Evolutionary conservation across 2,888 invertebrate species (phyloP).

Genomic region (Cylindroiulus punctatus): DNA sequence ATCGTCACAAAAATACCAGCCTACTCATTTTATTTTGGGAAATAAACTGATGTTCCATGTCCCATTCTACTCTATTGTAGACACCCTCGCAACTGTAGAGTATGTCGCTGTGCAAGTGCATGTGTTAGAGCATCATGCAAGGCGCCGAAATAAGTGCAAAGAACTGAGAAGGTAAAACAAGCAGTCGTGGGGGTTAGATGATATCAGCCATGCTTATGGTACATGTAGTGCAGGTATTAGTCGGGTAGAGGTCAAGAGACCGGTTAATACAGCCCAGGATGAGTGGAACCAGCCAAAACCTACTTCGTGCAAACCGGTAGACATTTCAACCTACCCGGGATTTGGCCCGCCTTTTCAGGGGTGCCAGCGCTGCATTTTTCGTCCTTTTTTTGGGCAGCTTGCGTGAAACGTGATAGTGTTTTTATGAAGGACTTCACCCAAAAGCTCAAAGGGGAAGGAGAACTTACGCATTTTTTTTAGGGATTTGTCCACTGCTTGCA

Average conservation of each 20-base stretch:
- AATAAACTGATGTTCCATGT: no score
- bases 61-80: no score
- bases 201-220: not conserved
- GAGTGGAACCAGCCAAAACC: not conserved
- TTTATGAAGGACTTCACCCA: not conserved
- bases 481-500: constrained; percentile 25
- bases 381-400: constrained; percentile 51
- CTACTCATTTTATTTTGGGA: no score
- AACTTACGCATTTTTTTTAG: constrained; percentile 39
- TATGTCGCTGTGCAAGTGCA: not conserved
- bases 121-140: not conserved
- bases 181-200: not conserved
- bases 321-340: constrained; percentile 44
- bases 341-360: not conserved
- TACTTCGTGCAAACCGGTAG: not conserved
- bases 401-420: not conserved
- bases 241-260: not conserved
- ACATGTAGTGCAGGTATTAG: not conserved
- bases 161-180: not conserved
- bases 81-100: not conserved
- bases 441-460: not conserved
- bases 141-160: not conserved
- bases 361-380: constrained; percentile 42
- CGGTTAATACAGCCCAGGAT: not conserved
- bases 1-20: no score